Evolutionary conservation across 2,888 invertebrate species (phyloP).

Genomic region (Hydroisotoma schaefferi): DNA sequence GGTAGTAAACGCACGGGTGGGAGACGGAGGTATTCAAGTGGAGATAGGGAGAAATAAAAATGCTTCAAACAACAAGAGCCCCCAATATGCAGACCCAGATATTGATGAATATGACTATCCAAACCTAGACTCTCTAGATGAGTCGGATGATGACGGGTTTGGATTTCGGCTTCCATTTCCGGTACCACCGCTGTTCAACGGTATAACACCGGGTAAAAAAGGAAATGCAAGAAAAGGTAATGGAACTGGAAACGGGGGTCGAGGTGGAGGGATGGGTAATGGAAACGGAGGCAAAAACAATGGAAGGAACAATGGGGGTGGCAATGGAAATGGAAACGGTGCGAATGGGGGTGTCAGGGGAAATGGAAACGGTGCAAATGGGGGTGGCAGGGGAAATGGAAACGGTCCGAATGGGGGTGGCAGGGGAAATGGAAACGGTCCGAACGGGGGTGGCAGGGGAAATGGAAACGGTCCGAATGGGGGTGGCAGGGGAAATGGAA

Average conservation of each 20-base stretch:
- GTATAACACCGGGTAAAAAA: no score
- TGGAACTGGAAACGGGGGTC: not conserved
- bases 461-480: not conserved
- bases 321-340: slow-evolving; percentile 5
- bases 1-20: no score
- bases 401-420: not conserved
- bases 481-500: not conserved
- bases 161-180: not conserved
- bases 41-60: no score
- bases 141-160: not conserved
- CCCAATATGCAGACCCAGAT: no score
- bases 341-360: not conserved
- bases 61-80: no score
- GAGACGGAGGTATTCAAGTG: no score
- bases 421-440: not conserved
- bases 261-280: not conserved
- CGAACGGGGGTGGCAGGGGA: not conserved
- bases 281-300: slow-evolving; percentile 1
- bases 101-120: no score
- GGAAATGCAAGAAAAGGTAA: slow-evolving; percentile 5
- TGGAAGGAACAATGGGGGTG: not conserved
- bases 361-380: not conserved
- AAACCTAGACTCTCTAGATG: not conserved
- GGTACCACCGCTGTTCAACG: no score
- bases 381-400: not conserved